phyloP scores from a whole-genome alignment of 2,797 vertebrate species.

The Arnoldichthys spilopterus region DNA sequence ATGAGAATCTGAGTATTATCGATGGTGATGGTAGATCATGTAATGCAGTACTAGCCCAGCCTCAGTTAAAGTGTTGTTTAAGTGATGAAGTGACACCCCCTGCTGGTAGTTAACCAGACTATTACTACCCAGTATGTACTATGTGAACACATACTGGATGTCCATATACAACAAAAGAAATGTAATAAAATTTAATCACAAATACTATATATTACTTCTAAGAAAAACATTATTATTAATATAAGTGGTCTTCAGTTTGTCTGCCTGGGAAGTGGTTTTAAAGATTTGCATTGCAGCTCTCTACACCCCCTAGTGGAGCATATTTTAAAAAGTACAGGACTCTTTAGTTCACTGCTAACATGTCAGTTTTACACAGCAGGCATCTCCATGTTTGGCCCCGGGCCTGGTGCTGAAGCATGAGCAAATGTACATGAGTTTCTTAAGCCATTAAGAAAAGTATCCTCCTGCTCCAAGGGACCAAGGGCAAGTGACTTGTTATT shows the following conservation, averaged over 20 bases:
- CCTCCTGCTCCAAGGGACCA: background rate
- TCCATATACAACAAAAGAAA: background rate
- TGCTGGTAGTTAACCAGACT: conserved; percentile 11
- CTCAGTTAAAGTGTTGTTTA: background rate
- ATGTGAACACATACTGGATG: background rate
- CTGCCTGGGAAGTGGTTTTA: background rate
- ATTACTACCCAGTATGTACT: background rate
- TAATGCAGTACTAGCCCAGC: background rate
- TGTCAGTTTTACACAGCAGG: background rate
- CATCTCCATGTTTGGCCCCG: background rate
- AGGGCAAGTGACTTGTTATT: background rate
- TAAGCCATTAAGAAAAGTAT: background rate
- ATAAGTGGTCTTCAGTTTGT: background rate
- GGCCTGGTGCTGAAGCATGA: background rate
- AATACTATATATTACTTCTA: no score
- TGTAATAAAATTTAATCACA: no score
- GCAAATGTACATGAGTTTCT: background rate
- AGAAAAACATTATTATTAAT: no score
- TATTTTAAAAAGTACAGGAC: background rate
- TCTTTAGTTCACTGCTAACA: background rate
- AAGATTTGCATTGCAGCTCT: background rate
- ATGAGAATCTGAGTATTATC: no score
- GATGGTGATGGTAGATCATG: no score
- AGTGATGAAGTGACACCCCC: conserved; percentile 4
- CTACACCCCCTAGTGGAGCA: background rate